Percentiles rank a stretch among this genome's conserved stretches.
Evolutionary conservation across 2,113 vertebrate species (phyloP).

Genomic region (Phalacrocorax carbo): DNA sequence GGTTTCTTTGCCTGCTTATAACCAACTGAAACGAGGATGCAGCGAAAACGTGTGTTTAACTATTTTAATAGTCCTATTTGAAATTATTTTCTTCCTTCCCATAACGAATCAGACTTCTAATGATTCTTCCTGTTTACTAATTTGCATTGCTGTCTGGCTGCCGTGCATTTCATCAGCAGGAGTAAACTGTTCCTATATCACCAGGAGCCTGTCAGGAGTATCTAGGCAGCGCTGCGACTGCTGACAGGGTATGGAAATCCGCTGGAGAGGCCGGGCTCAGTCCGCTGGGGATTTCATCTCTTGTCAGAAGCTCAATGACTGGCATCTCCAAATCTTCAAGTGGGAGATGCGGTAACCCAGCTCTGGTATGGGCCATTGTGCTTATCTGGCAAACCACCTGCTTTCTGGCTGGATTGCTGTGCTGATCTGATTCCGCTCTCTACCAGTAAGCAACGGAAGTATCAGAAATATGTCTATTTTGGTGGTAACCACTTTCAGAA

Average conservation of each 20-base stretch:
- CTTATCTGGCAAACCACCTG: constrained; percentile 69
- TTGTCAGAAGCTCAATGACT: constrained; percentile 27
- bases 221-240: not conserved
- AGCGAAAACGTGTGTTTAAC: not conserved
- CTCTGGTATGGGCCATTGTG: constrained; percentile 20
- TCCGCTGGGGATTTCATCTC: not conserved
- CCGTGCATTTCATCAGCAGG: not conserved
- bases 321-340: constrained; percentile 44
- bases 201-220: not conserved
- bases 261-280: not conserved
- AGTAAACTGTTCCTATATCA: not conserved
- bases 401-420: constrained; percentile 55
- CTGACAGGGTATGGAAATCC: not conserved
- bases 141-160: not conserved
- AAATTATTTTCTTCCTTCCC: not conserved
- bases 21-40: not conserved
- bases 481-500: constrained; percentile 12
- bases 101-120: not conserved
- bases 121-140: not conserved
- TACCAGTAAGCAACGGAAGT: constrained; percentile 63
- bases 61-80: not conserved
- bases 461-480: constrained; percentile 63
- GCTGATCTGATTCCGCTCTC: constrained; percentile 38
- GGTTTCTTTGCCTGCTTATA: not conserved
- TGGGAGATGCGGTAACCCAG: constrained; percentile 27